These are phyloP conservation scores for Adoxophyes honmai DNA, from an alignment of 1,140 invertebrate species.

Conservation along the genomic window DNA sequence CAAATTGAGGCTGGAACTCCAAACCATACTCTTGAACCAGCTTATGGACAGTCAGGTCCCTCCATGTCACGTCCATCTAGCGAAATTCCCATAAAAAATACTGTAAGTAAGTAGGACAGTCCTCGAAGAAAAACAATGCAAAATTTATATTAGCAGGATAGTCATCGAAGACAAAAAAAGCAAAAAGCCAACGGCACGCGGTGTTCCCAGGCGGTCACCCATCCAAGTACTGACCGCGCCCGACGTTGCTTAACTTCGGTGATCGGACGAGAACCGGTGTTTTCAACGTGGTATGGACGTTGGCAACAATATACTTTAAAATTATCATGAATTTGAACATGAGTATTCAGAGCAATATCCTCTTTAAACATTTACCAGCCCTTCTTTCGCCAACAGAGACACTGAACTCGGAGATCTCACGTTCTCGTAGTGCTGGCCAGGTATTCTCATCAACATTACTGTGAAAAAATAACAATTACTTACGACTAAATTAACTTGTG, in stretches of 20 bases:
- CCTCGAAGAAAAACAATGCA: too few species aligned
- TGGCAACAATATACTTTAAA: too few species aligned
- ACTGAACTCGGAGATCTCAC: slow-evolving; percentile 64
- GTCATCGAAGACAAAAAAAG: background rate
- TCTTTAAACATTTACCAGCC: slow-evolving; percentile 54
- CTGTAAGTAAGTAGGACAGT: too few species aligned
- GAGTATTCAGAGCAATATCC: too few species aligned
- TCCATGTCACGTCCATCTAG: slow-evolving; percentile 79
- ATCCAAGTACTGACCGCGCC: slow-evolving; percentile 15
- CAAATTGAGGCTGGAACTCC: slow-evolving; percentile 82
- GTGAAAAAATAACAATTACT: background rate
- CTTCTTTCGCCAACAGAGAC: slow-evolving; percentile 64
- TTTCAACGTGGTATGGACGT: slow-evolving; percentile 1
- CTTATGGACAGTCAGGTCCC: slow-evolving; percentile 80
- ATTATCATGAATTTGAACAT: too few species aligned
- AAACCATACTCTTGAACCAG: slow-evolving; percentile 82
- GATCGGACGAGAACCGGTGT: slow-evolving; percentile 15
- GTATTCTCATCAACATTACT: slow-evolving; percentile 73
- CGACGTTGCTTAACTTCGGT: slow-evolving; percentile 12
- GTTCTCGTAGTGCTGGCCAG: slow-evolving; percentile 68
- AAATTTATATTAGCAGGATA: too few species aligned
- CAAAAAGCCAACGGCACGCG: slow-evolving; percentile 7
- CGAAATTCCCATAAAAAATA: too few species aligned
- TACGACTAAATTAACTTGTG: too few species aligned
- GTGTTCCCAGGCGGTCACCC: slow-evolving; percentile 15